Conservation (phyloP, 2,797 vertebrate species). For the Lemur catta region DNA sequence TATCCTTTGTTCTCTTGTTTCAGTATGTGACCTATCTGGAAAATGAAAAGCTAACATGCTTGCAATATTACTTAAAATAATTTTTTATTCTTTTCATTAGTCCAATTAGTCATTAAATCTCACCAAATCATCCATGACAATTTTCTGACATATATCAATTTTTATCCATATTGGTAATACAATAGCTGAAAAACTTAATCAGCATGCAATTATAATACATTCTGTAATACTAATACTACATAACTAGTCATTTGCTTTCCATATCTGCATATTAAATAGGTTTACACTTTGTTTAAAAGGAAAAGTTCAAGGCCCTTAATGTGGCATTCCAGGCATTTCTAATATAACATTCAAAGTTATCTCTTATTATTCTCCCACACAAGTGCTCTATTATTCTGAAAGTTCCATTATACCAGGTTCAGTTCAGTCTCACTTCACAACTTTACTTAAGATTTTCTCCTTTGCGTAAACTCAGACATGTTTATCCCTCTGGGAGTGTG, state of each 20-base stretch:
- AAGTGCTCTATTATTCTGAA: not conserved
- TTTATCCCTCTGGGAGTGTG: not conserved
- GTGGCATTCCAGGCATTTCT: not conserved
- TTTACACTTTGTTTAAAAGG: not conserved
- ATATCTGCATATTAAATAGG: not conserved
- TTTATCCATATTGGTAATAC: not conserved
- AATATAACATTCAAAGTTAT: not conserved
- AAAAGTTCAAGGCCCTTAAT: not conserved
- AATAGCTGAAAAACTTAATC: not conserved
- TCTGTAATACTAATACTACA: not conserved
- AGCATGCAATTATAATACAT: not conserved
- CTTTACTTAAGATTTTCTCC: not conserved
- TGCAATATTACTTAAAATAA: not conserved
- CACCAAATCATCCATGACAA: not conserved
- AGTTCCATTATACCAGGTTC: not conserved
- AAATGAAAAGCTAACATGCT: not conserved
- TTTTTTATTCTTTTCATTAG: not conserved
- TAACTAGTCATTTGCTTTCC: not conserved
- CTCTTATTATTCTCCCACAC: not conserved
- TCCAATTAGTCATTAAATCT: not conserved
- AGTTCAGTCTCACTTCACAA: not conserved
- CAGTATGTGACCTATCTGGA: not conserved
- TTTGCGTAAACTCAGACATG: not conserved
- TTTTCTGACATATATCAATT: not conserved
- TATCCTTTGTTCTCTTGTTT: not conserved